Evolutionary conservation across 2,113 vertebrate species (phyloP).

Genomic region (Dicrurus megarhynchus): DNA sequence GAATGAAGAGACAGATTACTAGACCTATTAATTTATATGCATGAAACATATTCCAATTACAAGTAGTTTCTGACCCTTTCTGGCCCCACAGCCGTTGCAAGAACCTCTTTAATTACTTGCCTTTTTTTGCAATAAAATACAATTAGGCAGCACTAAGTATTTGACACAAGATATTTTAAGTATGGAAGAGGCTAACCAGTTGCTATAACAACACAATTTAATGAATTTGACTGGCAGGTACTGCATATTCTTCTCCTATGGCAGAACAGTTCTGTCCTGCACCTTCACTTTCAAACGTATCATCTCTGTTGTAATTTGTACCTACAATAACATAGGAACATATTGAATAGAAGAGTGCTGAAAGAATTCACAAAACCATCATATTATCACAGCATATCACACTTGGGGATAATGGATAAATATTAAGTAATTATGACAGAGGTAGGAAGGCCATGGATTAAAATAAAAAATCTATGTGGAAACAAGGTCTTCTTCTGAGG

Average conservation of each 20-base stretch:
- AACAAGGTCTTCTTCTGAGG: not conserved
- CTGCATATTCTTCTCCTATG: not conserved
- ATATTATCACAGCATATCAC: not conserved
- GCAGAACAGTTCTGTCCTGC: not conserved
- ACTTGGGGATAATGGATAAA: not conserved
- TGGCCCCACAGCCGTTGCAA: not conserved
- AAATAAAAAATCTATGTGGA: not conserved
- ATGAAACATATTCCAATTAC: not conserved
- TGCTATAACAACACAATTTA: slow-evolving; percentile 15
- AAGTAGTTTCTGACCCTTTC: slow-evolving; percentile 7
- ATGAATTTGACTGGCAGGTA: not conserved
- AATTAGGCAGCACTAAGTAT: slow-evolving; percentile 40
- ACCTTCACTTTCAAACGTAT: not conserved
- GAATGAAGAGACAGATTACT: not conserved
- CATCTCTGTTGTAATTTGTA: not conserved
- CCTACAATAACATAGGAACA: not conserved
- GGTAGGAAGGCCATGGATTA: not conserved
- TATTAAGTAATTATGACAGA: not conserved
- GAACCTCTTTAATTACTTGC: slow-evolving; percentile 26
- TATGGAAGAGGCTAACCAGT: not conserved
- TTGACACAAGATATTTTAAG: not conserved
- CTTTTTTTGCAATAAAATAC: slow-evolving; percentile 31
- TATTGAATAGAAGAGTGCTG: not conserved
- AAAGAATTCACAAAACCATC: not conserved
- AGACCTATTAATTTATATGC: slow-evolving; percentile 15